Evolutionary conservation across 2,113 vertebrate genomes (phyloP), one percentile per base, ranked within the genome.

Genomic region (Leptobrachium leishanense): DNA sequence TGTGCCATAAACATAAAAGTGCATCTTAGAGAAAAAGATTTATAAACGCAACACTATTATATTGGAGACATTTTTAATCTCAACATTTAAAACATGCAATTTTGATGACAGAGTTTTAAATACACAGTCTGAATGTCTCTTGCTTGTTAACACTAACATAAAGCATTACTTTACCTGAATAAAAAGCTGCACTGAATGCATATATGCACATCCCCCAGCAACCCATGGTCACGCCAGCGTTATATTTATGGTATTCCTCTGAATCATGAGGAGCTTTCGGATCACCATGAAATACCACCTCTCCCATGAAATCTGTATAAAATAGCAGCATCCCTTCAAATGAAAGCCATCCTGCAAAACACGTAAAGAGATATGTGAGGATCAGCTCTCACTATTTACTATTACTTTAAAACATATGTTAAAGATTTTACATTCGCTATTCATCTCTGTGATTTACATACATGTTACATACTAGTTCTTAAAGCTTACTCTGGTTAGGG

Each of bases 131-230:
- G 46, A 5, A 8, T 50, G 46, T 50, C 46, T 50, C 4, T 50
- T 5, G 4, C 46, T 8, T 50, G 8, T 50, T 8, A 50, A 50
- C 46, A 8, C 46, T 5, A 67, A 41, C 9, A 41, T 41, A 20
- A 39, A 66, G 15, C 39, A 42, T 67, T 2, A 11, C 39, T 15
- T 46, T 85, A 98, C 98, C 98, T 94, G 98, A 98, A 85, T 99
- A 99, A 84, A 98, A 92, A 83, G 98, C 97, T 13, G 98, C 97
- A 77, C 96, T 99, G 91, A 98, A 99, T 83, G 98, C 97, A 67
- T 98, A 98, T 88, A 98, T 95, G 86, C 98, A 99, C 97, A 99
- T 96, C 2, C 97, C 98, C 98, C 98, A 99, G 92, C 98, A 99
- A 87, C 98, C 97, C 95, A 95, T 93, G 87, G 92, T 97, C 75